Evolutionary conservation across 2,113 vertebrate genomes (phyloP).

Genomic region (Phycodurus eques): DNA sequence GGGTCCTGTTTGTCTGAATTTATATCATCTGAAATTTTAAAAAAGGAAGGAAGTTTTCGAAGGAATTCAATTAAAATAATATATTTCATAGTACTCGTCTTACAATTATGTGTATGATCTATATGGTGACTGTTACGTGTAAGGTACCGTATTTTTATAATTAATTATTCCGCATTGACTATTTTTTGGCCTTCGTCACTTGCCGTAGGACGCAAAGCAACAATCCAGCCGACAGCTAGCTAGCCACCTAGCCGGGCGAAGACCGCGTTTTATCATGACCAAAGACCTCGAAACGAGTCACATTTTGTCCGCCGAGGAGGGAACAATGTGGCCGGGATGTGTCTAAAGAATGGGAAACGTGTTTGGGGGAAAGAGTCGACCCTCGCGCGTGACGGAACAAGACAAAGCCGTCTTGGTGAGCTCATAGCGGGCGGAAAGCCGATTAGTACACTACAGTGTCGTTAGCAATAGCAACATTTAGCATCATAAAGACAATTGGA

Average conservation of each 20-base stretch:
- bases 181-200: constrained; percentile 11
- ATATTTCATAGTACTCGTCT: too few relatives aligned
- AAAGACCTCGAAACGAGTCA: constrained; percentile 12
- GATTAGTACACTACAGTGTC: constrained; percentile 16
- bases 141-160: too few relatives aligned
- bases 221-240: constrained; percentile 7
- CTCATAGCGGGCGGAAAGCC: constrained; percentile 10
- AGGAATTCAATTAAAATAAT: too few relatives aligned
- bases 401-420: constrained; percentile 87
- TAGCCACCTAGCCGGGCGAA: constrained; percentile 18
- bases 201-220: constrained; percentile 54
- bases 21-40: too few relatives aligned
- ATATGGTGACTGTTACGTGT: too few relatives aligned
- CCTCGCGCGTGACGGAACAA: constrained; percentile 88
- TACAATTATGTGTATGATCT: too few relatives aligned
- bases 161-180: background rate
- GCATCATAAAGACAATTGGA: background rate
- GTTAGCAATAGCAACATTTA: background rate
- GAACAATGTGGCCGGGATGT: constrained; percentile 60
- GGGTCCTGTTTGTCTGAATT: too few relatives aligned
- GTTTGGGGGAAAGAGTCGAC: constrained; percentile 84
- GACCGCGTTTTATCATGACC: constrained; percentile 13
- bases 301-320: constrained; percentile 16
- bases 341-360: constrained; percentile 86
- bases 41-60: too few relatives aligned